Percentiles rank a stretch among this genome's conserved stretches.
Conservation (phyloP, 2,888 invertebrate species). For the Drosophila mimica region DNA sequence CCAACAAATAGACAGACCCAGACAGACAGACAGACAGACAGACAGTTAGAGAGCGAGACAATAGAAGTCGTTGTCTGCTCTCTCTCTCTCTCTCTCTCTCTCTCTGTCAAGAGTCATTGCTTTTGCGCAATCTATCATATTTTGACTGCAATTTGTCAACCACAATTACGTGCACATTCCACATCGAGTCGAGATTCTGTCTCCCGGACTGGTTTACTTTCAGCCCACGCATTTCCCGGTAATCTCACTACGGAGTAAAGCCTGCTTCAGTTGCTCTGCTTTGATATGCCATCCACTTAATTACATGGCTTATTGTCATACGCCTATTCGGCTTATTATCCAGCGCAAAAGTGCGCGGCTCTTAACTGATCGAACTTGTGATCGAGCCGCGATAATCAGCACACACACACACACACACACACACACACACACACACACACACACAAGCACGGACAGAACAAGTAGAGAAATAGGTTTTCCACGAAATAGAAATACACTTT, state of each 20-base stretch:
- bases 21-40: constrained; percentile 14
- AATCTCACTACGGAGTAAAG: constrained; percentile 52
- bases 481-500: constrained; percentile 39
- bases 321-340: constrained; percentile 80
- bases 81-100: background rate
- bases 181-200: constrained; percentile 23
- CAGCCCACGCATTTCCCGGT: constrained; percentile 72
- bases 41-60: constrained; percentile 12
- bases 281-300: constrained; percentile 73
- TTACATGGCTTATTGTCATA: constrained; percentile 79
- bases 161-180: constrained; percentile 70
- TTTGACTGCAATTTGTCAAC: constrained; percentile 80
- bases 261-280: constrained; percentile 54
- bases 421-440: constrained; percentile 25
- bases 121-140: constrained; percentile 69
- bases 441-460: constrained; percentile 1
- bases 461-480: background rate
- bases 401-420: constrained; percentile 26
- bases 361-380: constrained; percentile 79
- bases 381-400: constrained; percentile 70
- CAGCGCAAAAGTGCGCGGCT: constrained; percentile 69
- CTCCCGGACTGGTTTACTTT: background rate
- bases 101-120: constrained; percentile 24
- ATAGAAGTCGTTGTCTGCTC: constrained; percentile 27
- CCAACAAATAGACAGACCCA: background rate